Conservation (phyloP, 2,797 vertebrate genomes). For the Percopsis omiscomaycus region DNA sequence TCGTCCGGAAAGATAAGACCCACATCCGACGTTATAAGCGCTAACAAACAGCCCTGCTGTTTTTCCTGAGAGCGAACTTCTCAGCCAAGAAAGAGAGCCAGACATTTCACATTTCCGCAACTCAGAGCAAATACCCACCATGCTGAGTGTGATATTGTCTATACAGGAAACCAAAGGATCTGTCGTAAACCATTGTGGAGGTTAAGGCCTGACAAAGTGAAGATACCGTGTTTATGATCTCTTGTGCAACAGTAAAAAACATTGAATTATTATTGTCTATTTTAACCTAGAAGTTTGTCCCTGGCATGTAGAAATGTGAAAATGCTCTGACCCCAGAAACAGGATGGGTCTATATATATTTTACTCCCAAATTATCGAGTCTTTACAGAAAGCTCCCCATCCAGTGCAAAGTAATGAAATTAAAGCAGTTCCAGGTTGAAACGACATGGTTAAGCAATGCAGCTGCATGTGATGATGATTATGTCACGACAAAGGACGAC, state of each 20-base stretch:
- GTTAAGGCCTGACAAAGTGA: slow-evolving; percentile 28
- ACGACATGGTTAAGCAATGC: too few relatives aligned
- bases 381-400: too few relatives aligned
- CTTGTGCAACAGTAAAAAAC: neutral
- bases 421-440: too few relatives aligned
- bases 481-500: too few relatives aligned
- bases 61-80: slow-evolving; percentile 36
- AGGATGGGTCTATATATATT: too few relatives aligned
- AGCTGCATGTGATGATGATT: too few relatives aligned
- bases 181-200: slow-evolving; percentile 19
- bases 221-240: slow-evolving; percentile 35
- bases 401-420: too few relatives aligned
- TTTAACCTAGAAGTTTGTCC: too few relatives aligned
- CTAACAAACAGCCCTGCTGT: slow-evolving; percentile 40
- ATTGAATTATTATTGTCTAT: too few relatives aligned
- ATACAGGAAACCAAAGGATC: slow-evolving; percentile 19
- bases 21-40: slow-evolving; percentile 53
- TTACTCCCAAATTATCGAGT: too few relatives aligned
- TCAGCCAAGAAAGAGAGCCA: slow-evolving; percentile 25
- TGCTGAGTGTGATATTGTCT: slow-evolving; percentile 41
- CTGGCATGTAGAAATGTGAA: too few relatives aligned
- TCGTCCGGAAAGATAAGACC: slow-evolving; percentile 62
- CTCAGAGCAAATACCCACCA: slow-evolving; percentile 49
- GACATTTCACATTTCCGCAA: slow-evolving; percentile 59
- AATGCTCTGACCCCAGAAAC: too few relatives aligned